Evolutionary conservation across 2,797 vertebrate genomes (phyloP), one percentile per base, ranked within the genome.

Genomic region (Melanogrammus aeglefinus): DNA sequence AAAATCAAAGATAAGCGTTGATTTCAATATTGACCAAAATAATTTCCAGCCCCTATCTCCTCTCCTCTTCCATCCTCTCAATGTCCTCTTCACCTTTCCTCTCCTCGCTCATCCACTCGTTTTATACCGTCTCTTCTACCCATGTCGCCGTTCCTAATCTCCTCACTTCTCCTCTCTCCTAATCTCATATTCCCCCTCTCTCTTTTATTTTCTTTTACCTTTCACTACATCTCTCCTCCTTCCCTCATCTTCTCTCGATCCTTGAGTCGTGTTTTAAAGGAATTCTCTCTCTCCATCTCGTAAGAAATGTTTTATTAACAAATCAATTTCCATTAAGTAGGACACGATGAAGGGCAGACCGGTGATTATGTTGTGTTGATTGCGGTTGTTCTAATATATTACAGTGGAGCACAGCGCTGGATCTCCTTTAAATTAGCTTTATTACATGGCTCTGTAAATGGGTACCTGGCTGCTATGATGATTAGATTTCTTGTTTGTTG

Each of bases 311-410:
- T 69, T 69, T 69, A 69, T 27, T 9, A 69, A 69, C 63, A 69
- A 9, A 69, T 69, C 24, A 9, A 69, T 69, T 69, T 69, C 63
- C 63, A 9, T 27, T 69, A 12, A 9, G 51, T 66, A 6, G n/a
- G 10, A 27, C n/a, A 66, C n/a, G 8, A 24, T 27, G 27, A 1
- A 27, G n/a, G 27, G 63, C 24, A 27, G n/a, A 69, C 8, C 7
- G 57, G 57, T 66, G 57, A 66, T 69, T 69, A 69, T 69, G 63
- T 4, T 66, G n/a, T 24, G 57, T 69, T 69, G 63, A 69, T 69
- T 69, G 24, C 10, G 63, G 63, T 69, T 27, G n/a, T 27, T 27
- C n/a, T 27, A 69, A 69, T 69, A 69, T 69, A 69, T 29, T 69
- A 9, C 57, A 27, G n/a, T 27, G 21, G 57, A 63, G 3, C n/a